Conservation (phyloP, 1,140 invertebrate species). For the Drosophila micromelanica region DNA sequence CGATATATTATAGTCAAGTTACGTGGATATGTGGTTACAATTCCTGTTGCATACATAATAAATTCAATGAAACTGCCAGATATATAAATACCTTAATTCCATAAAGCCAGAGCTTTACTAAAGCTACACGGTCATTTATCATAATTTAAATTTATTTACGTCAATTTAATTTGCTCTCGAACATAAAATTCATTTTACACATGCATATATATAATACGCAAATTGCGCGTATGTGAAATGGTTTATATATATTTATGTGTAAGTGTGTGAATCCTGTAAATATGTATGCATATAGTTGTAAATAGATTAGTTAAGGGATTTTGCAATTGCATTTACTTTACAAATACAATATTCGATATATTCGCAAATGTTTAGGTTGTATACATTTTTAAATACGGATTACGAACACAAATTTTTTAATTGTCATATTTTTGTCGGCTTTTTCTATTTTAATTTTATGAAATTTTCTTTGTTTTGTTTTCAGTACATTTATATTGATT, state of each 20-base stretch:
- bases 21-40: conserved; percentile 22
- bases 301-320: conserved; percentile 58
- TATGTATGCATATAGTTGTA: conserved; percentile 34
- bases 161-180: conserved; percentile 66
- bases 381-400: conserved; percentile 51
- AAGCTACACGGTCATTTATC: conserved; percentile 45
- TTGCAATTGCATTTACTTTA: conserved; percentile 75
- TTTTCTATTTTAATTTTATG: conserved; percentile 10
- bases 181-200: conserved; percentile 55
- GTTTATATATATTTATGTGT: conserved; percentile 9
- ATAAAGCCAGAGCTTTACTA: not conserved
- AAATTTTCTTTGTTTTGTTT: conserved; percentile 1
- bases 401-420: conserved; percentile 40
- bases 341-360: conserved; percentile 60
- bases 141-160: conserved; percentile 69
- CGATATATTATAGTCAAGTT: conserved; percentile 24
- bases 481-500: conserved; percentile 35
- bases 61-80: conserved; percentile 32
- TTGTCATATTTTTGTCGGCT: conserved; percentile 12
- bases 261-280: conserved; percentile 35
- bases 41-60: conserved; percentile 28
- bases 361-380: conserved; percentile 63
- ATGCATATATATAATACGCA: conserved; percentile 35
- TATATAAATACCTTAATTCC: conserved; percentile 30
- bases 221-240: conserved; percentile 6